Conservation (phyloP, 2,797 vertebrate genomes). For the Myotis myotis region DNA sequence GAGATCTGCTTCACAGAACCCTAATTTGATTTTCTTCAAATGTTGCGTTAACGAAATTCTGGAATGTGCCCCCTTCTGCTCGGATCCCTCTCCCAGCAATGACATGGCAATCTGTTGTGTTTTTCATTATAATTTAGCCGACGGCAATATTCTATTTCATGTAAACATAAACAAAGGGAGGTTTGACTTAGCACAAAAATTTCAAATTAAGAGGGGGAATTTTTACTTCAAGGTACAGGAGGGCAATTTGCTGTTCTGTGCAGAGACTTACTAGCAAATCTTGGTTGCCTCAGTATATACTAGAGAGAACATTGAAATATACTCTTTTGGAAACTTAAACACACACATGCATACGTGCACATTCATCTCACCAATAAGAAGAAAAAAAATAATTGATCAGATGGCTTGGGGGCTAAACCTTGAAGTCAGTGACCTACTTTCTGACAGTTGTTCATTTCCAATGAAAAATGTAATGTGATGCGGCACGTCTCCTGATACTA, state of each 20-base stretch:
- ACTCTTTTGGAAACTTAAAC: not conserved
- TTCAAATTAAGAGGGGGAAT: constrained; percentile 54
- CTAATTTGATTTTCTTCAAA: constrained; percentile 58
- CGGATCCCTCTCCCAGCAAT: not conserved
- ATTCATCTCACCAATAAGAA: not conserved
- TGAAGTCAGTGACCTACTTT: constrained; percentile 66
- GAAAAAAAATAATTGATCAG: not conserved
- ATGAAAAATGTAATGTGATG: constrained; percentile 55
- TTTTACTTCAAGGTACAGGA: constrained; percentile 37
- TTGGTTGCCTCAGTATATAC: constrained; percentile 55
- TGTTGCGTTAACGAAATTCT: constrained; percentile 23
- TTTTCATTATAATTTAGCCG: constrained; percentile 45
- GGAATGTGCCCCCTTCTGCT: not conserved
- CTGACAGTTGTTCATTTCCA: constrained; percentile 71
- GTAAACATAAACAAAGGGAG: constrained; percentile 62
- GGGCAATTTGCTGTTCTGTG: not conserved
- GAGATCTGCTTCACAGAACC: not conserved
- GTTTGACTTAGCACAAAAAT: constrained; percentile 46
- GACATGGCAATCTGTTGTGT: constrained; percentile 28
- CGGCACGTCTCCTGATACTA: constrained; percentile 75
- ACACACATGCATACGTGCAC: too few species aligned
- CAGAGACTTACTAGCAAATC: constrained; percentile 35
- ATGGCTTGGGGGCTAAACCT: constrained; percentile 49
- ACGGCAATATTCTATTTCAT: constrained; percentile 49
- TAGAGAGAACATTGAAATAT: constrained; percentile 34